Base-by-base conservation (phyloP, 2,888 invertebrate genomes). In the Tillus elongatus region DNA sequence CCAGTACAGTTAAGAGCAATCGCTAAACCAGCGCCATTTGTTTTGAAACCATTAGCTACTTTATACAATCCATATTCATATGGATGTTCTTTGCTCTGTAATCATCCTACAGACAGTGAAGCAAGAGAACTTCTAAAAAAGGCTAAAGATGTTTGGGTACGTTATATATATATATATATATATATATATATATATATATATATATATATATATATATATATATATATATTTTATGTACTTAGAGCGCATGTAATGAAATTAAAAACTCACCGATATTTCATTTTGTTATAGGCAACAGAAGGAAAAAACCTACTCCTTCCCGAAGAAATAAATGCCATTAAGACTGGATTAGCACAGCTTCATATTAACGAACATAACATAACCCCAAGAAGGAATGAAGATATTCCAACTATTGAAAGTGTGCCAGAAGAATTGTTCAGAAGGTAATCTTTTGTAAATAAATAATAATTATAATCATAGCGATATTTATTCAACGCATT, bases 51-150 rank as follows among this genome's bases (percentile, higher is more conserved):
- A 0, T 84, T 82, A 55, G 84, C 86, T 2, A 83, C 82, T 0
- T 69, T 88, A 1, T 86, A 79, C 65, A 88, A 88, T 63, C 88
- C 88, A 0, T 88, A 82, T 62, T 75, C 84, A 0, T 74, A 77
- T 43, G 77, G 79, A 3, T 89, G 88, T 57, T 88, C 88, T 0
- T 77, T 88, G 4, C 69, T 88, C 4, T 88, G 88, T 66, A 88
- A 88, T 60, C 88, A 89, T 63, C 88, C 88, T 0, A 80, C 84
- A 1, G 83, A 85, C 39, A 72, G 68, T 12, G 80, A 79, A 32
- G 77, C 81, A 0, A 82, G 77, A 58, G 77, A 82, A 53, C 73
- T 79, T 33, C 75, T 87, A 2, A 78, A 74, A 56, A 72, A 77
- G 40, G 77, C 79, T 2, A 86, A 83, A 59, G 79, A 80, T 39